phyloP scores from a whole-genome alignment of 1,140 invertebrate genomes.

The Arctopsyche grandis region DNA sequence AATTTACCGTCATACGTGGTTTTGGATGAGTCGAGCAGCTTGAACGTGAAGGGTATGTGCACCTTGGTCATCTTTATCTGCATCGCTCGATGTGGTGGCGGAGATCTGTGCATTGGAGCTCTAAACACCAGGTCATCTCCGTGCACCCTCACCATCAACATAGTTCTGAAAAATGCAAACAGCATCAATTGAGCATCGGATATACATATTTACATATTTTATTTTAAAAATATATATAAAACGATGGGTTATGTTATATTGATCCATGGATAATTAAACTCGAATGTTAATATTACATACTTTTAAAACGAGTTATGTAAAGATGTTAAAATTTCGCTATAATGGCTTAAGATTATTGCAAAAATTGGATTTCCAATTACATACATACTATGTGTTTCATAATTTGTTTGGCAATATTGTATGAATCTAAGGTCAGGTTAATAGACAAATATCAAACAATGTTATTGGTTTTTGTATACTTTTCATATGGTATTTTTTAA shows the following conservation, averaged over 20 bases:
- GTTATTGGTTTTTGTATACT: too few relatives aligned
- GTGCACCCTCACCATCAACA: slow-evolving; percentile 72
- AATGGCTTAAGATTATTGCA: neutral
- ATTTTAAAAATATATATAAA: too few relatives aligned
- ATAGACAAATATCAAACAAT: too few relatives aligned
- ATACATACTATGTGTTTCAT: too few relatives aligned
- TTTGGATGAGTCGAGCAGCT: slow-evolving; percentile 69
- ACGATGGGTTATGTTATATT: too few relatives aligned
- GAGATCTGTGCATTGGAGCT: slow-evolving; percentile 61
- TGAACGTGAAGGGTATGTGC: slow-evolving; percentile 77
- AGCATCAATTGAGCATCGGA: neutral
- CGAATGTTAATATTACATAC: too few relatives aligned
- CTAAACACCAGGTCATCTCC: slow-evolving; percentile 68
- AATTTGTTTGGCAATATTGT: too few relatives aligned
- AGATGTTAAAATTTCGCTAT: neutral
- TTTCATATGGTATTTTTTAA: too few relatives aligned
- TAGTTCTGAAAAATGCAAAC: slow-evolving; percentile 65
- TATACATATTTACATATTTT: too few relatives aligned
- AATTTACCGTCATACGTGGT: slow-evolving; percentile 62
- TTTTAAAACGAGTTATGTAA: neutral
- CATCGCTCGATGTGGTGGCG: slow-evolving; percentile 68
- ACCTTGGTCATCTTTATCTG: slow-evolving; percentile 81
- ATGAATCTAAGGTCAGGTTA: too few relatives aligned
- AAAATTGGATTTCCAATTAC: neutral
- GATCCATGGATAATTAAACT: too few relatives aligned